Evolutionary conservation across 2,113 vertebrate genomes (phyloP).

Genomic region (Spermophilus dauricus): DNA sequence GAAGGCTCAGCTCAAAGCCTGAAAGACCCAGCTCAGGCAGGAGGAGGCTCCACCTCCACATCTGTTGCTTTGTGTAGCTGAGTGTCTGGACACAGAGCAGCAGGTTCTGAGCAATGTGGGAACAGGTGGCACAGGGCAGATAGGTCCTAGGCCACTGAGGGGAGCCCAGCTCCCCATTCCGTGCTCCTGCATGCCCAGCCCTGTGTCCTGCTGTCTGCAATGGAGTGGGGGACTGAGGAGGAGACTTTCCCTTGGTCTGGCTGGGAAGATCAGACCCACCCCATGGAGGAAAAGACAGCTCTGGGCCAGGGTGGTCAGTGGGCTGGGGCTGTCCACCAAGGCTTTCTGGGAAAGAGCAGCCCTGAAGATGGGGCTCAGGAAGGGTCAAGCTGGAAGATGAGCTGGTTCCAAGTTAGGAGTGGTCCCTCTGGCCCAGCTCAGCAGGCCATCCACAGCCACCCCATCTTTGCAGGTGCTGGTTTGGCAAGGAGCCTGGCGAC

Average conservation of each 20-base stretch:
- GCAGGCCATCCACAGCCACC: neutral
- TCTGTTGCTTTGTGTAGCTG: neutral
- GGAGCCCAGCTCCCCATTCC: neutral
- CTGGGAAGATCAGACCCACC: neutral
- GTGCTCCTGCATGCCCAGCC: neutral
- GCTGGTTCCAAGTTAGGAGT: neutral
- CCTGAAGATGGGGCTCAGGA: neutral
- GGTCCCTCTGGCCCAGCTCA: neutral
- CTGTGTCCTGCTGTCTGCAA: neutral
- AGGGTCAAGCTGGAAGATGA: neutral
- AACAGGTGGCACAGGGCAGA: neutral
- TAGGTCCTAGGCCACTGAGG: neutral
- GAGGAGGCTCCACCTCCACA: neutral
- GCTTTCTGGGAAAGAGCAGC: neutral
- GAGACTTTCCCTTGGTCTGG: neutral
- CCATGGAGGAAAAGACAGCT: neutral
- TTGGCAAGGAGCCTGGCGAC: constrained; percentile 98
- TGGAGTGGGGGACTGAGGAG: accelerated
- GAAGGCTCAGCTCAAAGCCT: neutral
- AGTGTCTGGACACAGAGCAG: neutral
- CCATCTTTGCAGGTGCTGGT: constrained; percentile 95
- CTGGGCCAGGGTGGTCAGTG: accelerated
- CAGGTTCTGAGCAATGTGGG: accelerated
- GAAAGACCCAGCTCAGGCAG: accelerated
- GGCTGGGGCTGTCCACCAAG: neutral